Evolutionary conservation across 2,888 invertebrate genomes (phyloP).

Genomic region (Rotaria magnacalcarata): DNA sequence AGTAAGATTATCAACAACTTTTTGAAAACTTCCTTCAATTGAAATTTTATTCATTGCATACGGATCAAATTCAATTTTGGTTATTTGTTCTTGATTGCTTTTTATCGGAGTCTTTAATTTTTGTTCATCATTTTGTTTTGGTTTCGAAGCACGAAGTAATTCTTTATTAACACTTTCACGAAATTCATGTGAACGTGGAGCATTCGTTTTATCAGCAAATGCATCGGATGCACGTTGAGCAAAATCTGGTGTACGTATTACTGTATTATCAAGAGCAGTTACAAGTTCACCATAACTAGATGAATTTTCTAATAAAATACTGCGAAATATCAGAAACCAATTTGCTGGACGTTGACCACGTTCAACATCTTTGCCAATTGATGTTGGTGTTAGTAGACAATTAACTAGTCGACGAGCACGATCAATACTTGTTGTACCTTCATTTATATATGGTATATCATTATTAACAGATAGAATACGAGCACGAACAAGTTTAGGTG

Average conservation of each 20-base stretch:
- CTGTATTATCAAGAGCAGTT: neutral
- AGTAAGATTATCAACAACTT: neutral
- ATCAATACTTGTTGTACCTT: neutral
- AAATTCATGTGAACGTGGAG: neutral
- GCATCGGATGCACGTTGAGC: neutral
- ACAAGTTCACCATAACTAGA: neutral
- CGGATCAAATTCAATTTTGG: neutral
- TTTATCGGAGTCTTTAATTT: neutral
- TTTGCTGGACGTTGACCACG: neutral
- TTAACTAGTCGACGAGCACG: neutral
- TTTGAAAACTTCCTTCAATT: neutral
- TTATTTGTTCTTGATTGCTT: neutral
- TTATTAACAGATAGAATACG: neutral
- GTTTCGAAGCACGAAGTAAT: neutral
- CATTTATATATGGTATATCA: neutral
- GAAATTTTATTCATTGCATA: conserved; percentile 1
- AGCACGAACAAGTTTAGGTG: neutral
- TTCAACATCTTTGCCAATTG: neutral
- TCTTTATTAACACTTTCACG: neutral
- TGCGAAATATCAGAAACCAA: neutral
- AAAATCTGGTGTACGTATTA: neutral
- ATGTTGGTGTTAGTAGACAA: neutral
- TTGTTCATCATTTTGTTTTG: neutral
- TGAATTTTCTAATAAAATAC: neutral
- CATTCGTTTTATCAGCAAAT: neutral